phyloP scores from a whole-genome alignment of 2,113 vertebrate genomes.

The Synchiropus splendidus region DNA sequence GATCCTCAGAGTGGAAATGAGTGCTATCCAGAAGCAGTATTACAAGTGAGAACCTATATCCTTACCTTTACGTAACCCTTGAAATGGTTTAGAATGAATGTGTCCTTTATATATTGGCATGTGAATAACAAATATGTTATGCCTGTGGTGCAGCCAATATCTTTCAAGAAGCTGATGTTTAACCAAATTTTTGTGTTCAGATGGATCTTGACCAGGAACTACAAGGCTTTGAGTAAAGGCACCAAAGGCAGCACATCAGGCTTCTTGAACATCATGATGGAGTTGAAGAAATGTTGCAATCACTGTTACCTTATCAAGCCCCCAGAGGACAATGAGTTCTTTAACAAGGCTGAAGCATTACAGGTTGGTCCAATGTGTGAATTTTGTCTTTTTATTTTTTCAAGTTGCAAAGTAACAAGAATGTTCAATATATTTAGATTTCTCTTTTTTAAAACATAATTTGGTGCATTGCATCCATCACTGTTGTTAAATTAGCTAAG shows the following conservation, averaged over 20 bases:
- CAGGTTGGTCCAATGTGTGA: slow-evolving; percentile 67
- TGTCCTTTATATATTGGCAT: neutral
- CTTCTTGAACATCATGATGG: slow-evolving; percentile 99
- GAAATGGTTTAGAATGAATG: no score
- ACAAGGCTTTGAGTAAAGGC: slow-evolving; percentile 97
- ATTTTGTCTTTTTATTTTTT: neutral
- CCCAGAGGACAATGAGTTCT: slow-evolving; percentile 89
- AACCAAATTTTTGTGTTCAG: slow-evolving; percentile 46
- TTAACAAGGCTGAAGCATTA: slow-evolving; percentile 88
- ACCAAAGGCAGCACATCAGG: slow-evolving; percentile 97
- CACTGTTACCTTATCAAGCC: slow-evolving; percentile 99
- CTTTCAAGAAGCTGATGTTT: neutral
- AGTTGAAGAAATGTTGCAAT: slow-evolving; percentile 98
- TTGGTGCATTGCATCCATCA: no score
- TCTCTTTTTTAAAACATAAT: no score
- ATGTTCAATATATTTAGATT: no score
- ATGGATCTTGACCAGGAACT: slow-evolving; percentile 98
- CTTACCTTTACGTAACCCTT: no score
- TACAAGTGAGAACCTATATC: slow-evolving; percentile 99
- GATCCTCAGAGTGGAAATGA: slow-evolving; percentile 97
- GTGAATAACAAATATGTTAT: neutral
- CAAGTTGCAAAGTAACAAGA: no score
- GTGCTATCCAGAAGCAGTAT: slow-evolving; percentile 96
- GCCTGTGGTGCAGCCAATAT: neutral
- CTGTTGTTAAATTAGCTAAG: no score